Percentiles rank a stretch among this genome's conserved stretches.
Conservation (phyloP, 2,113 vertebrate species). For the Rhynchomys soricoides region DNA sequence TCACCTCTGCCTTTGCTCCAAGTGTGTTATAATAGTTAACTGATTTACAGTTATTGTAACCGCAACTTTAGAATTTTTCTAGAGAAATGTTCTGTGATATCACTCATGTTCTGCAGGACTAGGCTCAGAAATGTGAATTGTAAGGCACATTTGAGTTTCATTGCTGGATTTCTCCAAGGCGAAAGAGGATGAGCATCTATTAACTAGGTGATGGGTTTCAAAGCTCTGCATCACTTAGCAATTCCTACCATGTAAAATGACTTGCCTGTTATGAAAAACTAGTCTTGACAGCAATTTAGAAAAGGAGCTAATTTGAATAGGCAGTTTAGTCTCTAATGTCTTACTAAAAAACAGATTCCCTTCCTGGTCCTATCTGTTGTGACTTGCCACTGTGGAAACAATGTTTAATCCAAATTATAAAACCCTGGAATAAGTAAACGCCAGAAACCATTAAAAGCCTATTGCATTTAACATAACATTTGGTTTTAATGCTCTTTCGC, state of each 20-base stretch:
- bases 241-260: slow-evolving; percentile 53
- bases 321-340: slow-evolving; percentile 31
- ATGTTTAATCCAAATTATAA: slow-evolving; percentile 63
- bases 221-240: slow-evolving; percentile 40
- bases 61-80: slow-evolving; percentile 37
- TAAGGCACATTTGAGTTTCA: slow-evolving; percentile 31
- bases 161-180: slow-evolving; percentile 42
- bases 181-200: slow-evolving; percentile 53
- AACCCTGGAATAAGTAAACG: slow-evolving; percentile 52
- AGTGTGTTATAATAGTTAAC: slow-evolving; percentile 20
- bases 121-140: slow-evolving; percentile 28
- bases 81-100: slow-evolving; percentile 30
- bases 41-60: background rate
- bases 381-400: slow-evolving; percentile 64
- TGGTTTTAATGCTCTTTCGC: slow-evolving; percentile 62
- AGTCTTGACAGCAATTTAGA: slow-evolving; percentile 45
- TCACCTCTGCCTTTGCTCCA: background rate
- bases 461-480: slow-evolving; percentile 60
- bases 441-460: slow-evolving; percentile 61
- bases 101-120: background rate
- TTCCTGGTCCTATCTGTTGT: slow-evolving; percentile 60
- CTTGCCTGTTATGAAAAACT: slow-evolving; percentile 57
- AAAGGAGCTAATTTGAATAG: slow-evolving; percentile 42
- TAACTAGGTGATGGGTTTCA: slow-evolving; percentile 51
- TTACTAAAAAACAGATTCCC: slow-evolving; percentile 18